Conservation (phyloP, 2,888 invertebrate species). For the Agriopis leucophaearia region DNA sequence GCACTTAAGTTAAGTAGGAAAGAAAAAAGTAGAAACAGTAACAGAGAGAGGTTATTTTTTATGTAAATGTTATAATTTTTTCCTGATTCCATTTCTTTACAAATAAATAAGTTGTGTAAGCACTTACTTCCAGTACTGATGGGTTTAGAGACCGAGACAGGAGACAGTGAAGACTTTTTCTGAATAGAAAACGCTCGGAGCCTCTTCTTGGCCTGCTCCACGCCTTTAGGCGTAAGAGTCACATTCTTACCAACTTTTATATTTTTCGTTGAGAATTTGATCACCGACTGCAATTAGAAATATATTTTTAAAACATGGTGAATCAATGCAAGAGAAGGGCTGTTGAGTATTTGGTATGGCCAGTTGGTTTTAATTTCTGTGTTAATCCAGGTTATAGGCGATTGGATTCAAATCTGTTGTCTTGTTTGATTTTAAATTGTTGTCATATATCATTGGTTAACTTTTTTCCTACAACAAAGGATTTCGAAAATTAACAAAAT, state of each 20-base stretch:
- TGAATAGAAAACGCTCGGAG: slow-evolving; percentile 82
- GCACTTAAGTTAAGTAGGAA: too few species aligned
- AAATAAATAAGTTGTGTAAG: neutral
- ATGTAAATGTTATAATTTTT: too few species aligned
- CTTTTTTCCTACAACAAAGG: too few species aligned
- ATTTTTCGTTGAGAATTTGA: slow-evolving; percentile 24
- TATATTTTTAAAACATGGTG: neutral
- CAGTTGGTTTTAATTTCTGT: too few species aligned
- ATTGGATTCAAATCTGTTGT: too few species aligned
- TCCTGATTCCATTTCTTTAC: neutral
- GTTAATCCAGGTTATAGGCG: too few species aligned
- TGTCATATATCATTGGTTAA: too few species aligned
- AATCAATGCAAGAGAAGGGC: neutral
- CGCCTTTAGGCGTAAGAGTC: slow-evolving; percentile 61
- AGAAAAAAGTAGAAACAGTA: too few species aligned
- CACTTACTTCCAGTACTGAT: slow-evolving; percentile 65
- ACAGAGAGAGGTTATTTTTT: too few species aligned
- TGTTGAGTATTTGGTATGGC: too few species aligned
- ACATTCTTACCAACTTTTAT: slow-evolving; percentile 31
- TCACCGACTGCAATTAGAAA: slow-evolving; percentile 16
- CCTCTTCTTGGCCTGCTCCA: slow-evolving; percentile 79
- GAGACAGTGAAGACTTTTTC: slow-evolving; percentile 71
- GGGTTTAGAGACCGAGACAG: slow-evolving; percentile 62
- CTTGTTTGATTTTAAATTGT: too few species aligned
- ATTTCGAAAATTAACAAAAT: too few species aligned